Base-by-base conservation (phyloP, 2,888 invertebrate genomes). In the Empis stercorea region DNA sequence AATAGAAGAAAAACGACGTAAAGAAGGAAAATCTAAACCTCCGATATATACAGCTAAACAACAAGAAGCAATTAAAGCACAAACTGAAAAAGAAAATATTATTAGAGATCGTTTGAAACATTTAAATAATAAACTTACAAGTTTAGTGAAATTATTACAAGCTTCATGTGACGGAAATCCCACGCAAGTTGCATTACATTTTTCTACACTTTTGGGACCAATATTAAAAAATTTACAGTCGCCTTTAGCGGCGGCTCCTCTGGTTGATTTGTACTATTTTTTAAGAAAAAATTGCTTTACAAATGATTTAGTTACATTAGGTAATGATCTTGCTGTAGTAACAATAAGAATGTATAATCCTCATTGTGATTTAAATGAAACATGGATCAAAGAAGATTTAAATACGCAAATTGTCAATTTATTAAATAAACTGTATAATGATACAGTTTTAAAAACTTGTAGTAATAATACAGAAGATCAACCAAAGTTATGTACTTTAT, bases 21-120 rank as follows among this genome's bases (percentile, higher is more conserved):
- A 77, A 49, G 85, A 87, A 58, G 89, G 89, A 1, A 87, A 85
- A 65, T 66, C 80, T 36, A 84, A 83, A 56, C 81, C 79, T 40
- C 79, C 80, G 0, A 78, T 81, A 57, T 68, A 85, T 43, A 83
- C 87, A 1, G 81, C 85, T 13, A 96, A 96, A 65, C 97, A 99
- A 65, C 84, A 91, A 62, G 96, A 97, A 66, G 83, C 84, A 0
- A 79, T 95, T 44, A 87, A 86, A 62, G 78, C 80, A 34, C 94
- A 95, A 66, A 73, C 84, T 16, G 81, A 84, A 23, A 93, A 91
- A 59, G 97, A 97, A 64, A 76, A 78, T 52, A 77, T 75, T 0
- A 85, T 91, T 50, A 75, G 91, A 53, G 73, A 78, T 38, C 76
- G 79, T 54, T 67, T 95, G 30, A 73, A 73, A 7, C 71, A 70